phyloP scores from a whole-genome alignment of 2,113 vertebrate genomes.

The Pygoscelis antarcticus region DNA sequence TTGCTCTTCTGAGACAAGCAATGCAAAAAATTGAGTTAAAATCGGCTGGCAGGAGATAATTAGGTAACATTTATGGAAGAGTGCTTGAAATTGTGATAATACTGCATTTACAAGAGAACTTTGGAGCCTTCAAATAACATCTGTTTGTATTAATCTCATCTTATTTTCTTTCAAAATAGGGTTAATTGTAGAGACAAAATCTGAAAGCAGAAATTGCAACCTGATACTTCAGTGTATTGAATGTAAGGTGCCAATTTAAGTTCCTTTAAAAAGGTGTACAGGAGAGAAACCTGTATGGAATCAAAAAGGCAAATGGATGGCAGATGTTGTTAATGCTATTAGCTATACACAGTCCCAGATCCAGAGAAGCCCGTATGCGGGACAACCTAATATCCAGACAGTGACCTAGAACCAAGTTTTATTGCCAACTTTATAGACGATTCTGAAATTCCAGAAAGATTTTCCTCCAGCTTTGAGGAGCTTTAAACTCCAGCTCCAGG shows the following conservation, averaged over 20 bases:
- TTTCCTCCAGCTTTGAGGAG: background rate
- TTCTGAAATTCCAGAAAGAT: background rate
- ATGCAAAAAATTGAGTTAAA: background rate
- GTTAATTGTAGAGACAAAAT: slow-evolving; percentile 60
- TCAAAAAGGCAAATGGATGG: background rate
- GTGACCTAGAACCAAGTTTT: background rate
- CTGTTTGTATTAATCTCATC: slow-evolving; percentile 47
- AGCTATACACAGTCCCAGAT: background rate
- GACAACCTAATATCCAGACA: background rate
- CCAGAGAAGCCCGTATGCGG: background rate
- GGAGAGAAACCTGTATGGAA: background rate
- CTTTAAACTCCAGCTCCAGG: background rate
- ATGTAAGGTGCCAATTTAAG: background rate
- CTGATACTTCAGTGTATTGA: background rate
- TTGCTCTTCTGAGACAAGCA: background rate
- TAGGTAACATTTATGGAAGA: slow-evolving; percentile 29
- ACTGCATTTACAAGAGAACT: slow-evolving; percentile 55
- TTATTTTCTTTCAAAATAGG: slow-evolving; percentile 65
- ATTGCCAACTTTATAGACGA: rapidly evolving
- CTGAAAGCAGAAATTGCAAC: slow-evolving; percentile 46
- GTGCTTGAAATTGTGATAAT: slow-evolving; percentile 35
- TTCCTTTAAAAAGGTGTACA: background rate
- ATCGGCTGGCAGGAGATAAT: slow-evolving; percentile 11
- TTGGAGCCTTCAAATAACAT: slow-evolving; percentile 57
- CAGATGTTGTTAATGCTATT: background rate